phyloP scores from a whole-genome alignment of 2,797 vertebrate genomes.

The Sparidentex hasta region DNA sequence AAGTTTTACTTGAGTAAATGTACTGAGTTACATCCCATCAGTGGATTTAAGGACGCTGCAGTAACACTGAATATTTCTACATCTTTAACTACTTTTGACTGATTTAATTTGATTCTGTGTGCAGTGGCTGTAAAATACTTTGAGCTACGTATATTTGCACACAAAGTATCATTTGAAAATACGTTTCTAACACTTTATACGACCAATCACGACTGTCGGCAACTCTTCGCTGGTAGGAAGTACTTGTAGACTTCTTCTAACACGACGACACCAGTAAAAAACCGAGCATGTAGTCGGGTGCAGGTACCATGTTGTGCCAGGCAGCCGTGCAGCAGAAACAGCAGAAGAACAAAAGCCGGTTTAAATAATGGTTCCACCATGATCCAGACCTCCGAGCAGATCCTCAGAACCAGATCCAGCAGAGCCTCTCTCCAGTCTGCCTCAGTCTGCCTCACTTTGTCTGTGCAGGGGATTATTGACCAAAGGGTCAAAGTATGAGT shows the following conservation, averaged over 20 bases:
- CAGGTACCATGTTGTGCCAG: conserved; percentile 58
- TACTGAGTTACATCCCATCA: no score
- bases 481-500: conserved; percentile 70
- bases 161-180: neutral
- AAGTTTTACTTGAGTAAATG: no score
- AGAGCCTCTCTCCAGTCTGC: conserved; percentile 13
- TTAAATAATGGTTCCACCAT: conserved; percentile 42
- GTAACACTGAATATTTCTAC: neutral
- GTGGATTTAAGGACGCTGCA: neutral
- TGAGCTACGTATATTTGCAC: neutral
- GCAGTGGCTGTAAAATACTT: no score
- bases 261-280: no score
- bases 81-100: neutral
- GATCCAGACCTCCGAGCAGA: conserved; percentile 48
- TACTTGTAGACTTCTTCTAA: no score
- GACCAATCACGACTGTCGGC: no score
- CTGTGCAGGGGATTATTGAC: conserved; percentile 45
- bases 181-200: neutral
- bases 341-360: conserved; percentile 53
- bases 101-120: no score
- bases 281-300: neutral
- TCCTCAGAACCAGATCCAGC: conserved; percentile 52
- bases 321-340: conserved; percentile 63
- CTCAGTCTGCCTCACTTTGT: neutral
- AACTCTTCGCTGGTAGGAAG: no score